These are phyloP conservation scores for Ashinkailepas kermadecensis DNA, from an alignment of 2,888 invertebrate species.

Conservation along the genomic window DNA sequence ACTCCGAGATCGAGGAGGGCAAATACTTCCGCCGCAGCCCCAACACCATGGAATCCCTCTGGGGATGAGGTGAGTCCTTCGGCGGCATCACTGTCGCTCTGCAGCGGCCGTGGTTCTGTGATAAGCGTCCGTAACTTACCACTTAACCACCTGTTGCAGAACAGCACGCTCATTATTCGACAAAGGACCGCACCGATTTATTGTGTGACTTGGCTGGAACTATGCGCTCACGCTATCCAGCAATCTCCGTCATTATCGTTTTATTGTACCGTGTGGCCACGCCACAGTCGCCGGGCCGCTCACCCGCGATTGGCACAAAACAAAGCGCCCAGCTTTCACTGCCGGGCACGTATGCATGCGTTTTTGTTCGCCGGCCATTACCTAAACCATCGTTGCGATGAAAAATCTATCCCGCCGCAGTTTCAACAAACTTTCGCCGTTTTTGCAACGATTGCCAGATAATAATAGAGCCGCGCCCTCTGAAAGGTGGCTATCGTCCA, in stretches of 20 bases:
- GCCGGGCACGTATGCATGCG: too few relatives aligned
- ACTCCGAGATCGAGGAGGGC: slow-evolving; percentile 16
- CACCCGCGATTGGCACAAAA: not conserved
- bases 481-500: too few relatives aligned
- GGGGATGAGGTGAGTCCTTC: slow-evolving; percentile 7
- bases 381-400: too few relatives aligned
- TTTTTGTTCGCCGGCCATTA: too few relatives aligned
- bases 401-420: too few relatives aligned
- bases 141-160: not conserved
- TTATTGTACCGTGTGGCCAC: not conserved
- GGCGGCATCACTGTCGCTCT: not conserved
- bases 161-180: not conserved
- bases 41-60: slow-evolving; percentile 12
- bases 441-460: too few relatives aligned
- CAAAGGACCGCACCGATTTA: not conserved
- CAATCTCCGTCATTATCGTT: slow-evolving; percentile 4
- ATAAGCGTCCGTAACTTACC: not conserved
- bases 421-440: too few relatives aligned
- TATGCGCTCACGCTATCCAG: not conserved
- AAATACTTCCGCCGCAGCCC: not conserved
- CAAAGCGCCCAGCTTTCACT: too few relatives aligned
- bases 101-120: not conserved
- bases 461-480: too few relatives aligned
- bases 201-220: not conserved
- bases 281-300: not conserved